Conservation (phyloP, 2,113 vertebrate genomes). For the Osmerus mordax region DNA sequence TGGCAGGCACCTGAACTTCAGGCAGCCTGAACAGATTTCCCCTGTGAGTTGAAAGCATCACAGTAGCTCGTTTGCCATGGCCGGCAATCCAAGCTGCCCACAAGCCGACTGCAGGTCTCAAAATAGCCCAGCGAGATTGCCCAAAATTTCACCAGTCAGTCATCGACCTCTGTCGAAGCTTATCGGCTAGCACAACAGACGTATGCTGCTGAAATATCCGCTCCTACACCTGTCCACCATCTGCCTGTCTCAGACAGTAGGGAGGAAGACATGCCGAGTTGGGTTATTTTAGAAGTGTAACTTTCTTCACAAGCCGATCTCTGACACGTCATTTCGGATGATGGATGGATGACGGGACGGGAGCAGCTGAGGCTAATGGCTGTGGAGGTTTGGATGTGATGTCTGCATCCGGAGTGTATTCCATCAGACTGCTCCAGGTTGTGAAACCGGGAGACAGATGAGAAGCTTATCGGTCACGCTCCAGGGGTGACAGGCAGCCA, state of each 20-base stretch:
- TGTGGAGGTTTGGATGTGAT: conserved; percentile 36
- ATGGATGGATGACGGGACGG: background rate
- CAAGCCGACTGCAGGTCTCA: conserved; percentile 47
- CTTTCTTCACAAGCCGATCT: background rate
- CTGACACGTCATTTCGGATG: background rate
- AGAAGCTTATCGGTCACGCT: conserved; percentile 57
- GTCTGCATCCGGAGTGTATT: conserved; percentile 43
- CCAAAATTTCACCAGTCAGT: conserved; percentile 56
- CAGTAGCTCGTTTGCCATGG: conserved; percentile 52
- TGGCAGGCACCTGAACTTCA: conserved; percentile 47
- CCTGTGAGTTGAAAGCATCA: conserved; percentile 55
- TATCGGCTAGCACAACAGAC: conserved; percentile 25
- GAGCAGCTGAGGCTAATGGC: conserved; percentile 19
- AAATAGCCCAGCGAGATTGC: conserved; percentile 63
- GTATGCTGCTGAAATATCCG: background rate
- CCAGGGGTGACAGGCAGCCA: conserved; percentile 44
- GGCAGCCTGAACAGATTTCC: conserved; percentile 68
- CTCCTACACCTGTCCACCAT: no score
- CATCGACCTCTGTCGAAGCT: conserved; percentile 66
- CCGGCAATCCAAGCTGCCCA: conserved; percentile 48
- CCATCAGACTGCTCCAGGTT: conserved; percentile 46
- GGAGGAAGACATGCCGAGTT: background rate
- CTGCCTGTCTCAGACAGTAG: background rate
- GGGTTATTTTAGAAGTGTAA: background rate
- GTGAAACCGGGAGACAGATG: conserved; percentile 59